These are phyloP conservation scores for Temnothorax curvispinosus DNA, from an alignment of 1,140 invertebrate species.

Conservation along the genomic window DNA sequence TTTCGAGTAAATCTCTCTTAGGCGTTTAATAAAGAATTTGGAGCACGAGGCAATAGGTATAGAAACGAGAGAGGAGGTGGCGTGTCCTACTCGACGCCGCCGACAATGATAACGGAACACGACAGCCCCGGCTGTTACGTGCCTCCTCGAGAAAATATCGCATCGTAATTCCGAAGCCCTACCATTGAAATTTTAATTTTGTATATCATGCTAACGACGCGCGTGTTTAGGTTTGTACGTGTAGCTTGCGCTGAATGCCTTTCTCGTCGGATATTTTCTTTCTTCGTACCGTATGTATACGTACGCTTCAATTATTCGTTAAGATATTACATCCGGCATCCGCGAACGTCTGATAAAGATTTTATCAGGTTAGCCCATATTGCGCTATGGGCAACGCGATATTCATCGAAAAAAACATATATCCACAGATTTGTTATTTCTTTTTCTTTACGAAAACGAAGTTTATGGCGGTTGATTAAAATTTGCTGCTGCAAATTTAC, in stretches of 20 bases:
- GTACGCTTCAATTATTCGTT: constrained; percentile 39
- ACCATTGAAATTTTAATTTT: constrained; percentile 68
- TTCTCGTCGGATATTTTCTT: constrained; percentile 10
- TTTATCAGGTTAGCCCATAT: constrained; percentile 19
- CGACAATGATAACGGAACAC: constrained; percentile 68
- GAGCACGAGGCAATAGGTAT: constrained; percentile 12
- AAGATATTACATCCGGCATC: background rate
- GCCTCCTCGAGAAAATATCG: constrained; percentile 65
- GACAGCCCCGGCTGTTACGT: constrained; percentile 63
- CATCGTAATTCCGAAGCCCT: constrained; percentile 53
- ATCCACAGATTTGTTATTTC: background rate
- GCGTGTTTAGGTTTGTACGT: constrained; percentile 6
- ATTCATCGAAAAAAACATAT: background rate
- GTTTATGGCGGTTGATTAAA: background rate
- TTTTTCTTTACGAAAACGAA: background rate
- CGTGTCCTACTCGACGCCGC: constrained; percentile 35
- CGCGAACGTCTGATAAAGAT: constrained; percentile 25
- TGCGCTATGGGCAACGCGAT: background rate
- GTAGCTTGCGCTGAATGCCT: background rate
- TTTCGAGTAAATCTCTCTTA: constrained; percentile 47
- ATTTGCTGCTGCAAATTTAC: background rate
- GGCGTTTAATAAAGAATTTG: constrained; percentile 53
- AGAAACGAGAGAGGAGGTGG: constrained; percentile 15
- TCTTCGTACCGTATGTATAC: background rate
- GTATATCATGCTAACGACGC: constrained; percentile 30